A percentile compares a stretch with the other conserved stretches of the same genome.
These are phyloP conservation scores for Micrastur ruficollis DNA, from an alignment of 2,797 vertebrate species.

Conservation along the genomic window DNA sequence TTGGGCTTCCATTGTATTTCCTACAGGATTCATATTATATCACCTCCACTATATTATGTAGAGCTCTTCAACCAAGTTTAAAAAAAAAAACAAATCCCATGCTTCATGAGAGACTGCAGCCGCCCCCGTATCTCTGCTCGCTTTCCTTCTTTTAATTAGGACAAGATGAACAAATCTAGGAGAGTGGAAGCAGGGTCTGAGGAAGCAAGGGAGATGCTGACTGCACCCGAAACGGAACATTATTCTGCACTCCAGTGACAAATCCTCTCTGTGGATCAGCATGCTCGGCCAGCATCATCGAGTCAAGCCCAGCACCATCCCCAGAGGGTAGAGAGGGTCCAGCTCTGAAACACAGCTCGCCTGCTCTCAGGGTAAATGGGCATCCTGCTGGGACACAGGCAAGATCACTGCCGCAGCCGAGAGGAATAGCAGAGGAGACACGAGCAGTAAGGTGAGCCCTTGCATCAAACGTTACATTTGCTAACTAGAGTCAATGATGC, in stretches of 20 bases:
- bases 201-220: not conserved
- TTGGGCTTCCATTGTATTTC: not conserved
- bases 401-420: rapidly evolving
- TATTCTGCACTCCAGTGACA: not conserved
- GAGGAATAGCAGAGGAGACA: not conserved
- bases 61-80: not conserved
- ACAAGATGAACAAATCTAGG: not conserved
- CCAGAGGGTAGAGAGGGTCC: rapidly evolving
- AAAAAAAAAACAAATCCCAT: not conserved
- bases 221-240: not conserved
- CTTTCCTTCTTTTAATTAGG: not conserved
- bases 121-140: not conserved
- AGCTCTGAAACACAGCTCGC: not conserved
- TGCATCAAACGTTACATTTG: not conserved
- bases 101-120: constrained; percentile 7
- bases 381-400: not conserved
- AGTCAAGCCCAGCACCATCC: not conserved
- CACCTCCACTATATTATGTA: not conserved
- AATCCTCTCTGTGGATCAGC: not conserved
- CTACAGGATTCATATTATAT: not conserved
- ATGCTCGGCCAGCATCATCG: rapidly evolving
- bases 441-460: not conserved
- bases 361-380: not conserved
- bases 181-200: not conserved
- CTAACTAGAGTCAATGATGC: not conserved